Conservation (phyloP, 1,140 invertebrate genomes). For the Tachypleus tridentatus region DNA sequence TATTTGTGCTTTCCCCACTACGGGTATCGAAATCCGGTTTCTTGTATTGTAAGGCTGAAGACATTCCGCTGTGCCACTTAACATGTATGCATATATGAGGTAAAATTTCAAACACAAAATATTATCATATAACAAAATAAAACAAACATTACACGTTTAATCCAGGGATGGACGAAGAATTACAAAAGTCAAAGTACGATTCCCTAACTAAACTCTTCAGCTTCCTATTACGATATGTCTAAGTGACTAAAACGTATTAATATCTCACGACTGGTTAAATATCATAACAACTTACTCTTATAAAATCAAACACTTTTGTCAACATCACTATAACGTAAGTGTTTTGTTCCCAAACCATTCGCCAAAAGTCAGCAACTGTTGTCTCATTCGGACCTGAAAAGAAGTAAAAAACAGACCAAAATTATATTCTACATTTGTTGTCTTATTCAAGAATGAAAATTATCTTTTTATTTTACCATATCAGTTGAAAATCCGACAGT, state of each 20-base stretch:
- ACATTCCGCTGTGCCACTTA: too few relatives aligned
- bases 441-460: background rate
- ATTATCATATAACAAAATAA: background rate
- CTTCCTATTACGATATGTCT: background rate
- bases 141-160: background rate
- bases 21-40: too few relatives aligned
- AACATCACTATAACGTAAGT: constrained; percentile 78
- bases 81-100: too few relatives aligned
- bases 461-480: background rate
- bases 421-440: background rate
- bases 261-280: background rate
- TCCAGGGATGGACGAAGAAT: background rate
- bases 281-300: constrained; percentile 43
- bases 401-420: background rate
- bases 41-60: too few relatives aligned
- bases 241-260: background rate
- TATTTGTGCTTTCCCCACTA: too few relatives aligned
- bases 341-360: constrained; percentile 95
- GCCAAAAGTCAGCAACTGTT: constrained; percentile 85
- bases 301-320: constrained; percentile 88
- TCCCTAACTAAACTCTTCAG: background rate
- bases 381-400: constrained; percentile 55
- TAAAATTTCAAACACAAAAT: background rate
- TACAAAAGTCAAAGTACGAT: background rate
- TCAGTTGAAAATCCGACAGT: too few relatives aligned